Conservation (phyloP, 92 coral and sea anemone genomes). For the Bergia sp. region DNA sequence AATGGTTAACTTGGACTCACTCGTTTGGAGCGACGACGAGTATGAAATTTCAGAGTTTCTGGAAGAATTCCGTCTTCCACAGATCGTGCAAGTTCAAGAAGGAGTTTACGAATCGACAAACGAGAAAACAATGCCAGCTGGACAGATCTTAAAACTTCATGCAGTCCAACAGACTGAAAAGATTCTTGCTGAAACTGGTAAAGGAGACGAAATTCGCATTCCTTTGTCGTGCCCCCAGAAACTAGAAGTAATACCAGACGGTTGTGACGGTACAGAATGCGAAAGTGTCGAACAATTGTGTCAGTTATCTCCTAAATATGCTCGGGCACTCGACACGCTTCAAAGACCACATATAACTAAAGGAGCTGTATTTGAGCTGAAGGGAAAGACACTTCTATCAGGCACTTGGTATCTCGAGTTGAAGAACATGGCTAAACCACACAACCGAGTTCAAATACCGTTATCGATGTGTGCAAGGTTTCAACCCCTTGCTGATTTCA, state of each 20-base stretch:
- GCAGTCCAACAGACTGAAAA: conserved; percentile 25
- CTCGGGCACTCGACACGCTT: conserved; percentile 34
- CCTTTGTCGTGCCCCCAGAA: conserved; percentile 29
- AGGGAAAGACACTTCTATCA: conserved; percentile 30
- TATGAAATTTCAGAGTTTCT: conserved; percentile 27
- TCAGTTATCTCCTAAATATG: conserved; percentile 15
- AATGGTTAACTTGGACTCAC: conserved; percentile 38
- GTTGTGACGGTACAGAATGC: background rate
- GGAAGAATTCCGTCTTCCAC: conserved; percentile 30
- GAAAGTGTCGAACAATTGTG: conserved; percentile 3
- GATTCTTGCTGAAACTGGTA: conserved; percentile 15
- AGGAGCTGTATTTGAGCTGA: conserved; percentile 23
- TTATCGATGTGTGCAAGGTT: conserved; percentile 20
- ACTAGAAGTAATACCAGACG: conserved; percentile 19
- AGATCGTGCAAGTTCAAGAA: conserved; percentile 41
- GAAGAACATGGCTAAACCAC: conserved; percentile 27
- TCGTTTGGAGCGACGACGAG: conserved; percentile 42
- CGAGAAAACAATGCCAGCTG: conserved; percentile 35
- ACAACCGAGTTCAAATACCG: conserved; percentile 45
- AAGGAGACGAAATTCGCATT: conserved; percentile 14
- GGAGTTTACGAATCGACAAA: conserved; percentile 33
- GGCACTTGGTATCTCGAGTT: conserved; percentile 27
- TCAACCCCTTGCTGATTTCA: conserved; percentile 11
- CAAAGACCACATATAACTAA: conserved; percentile 19
- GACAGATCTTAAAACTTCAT: conserved; percentile 38